phyloP scores from a whole-genome alignment of 1,140 invertebrate genomes.

The Drosophila seguyi region DNA sequence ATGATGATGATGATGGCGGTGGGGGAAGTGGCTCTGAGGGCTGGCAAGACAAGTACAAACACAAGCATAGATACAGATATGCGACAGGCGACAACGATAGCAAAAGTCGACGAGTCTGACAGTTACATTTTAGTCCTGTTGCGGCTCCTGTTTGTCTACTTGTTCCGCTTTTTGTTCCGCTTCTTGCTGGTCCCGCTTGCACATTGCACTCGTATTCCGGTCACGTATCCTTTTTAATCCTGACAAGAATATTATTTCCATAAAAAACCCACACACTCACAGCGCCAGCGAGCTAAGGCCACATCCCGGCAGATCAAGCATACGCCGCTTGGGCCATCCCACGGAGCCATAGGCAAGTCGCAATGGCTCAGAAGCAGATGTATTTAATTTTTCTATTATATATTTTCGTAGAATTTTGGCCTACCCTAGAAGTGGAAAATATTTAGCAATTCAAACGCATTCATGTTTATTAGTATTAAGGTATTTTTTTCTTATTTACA shows the following conservation, averaged over 20 bases:
- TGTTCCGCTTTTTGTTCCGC: slow-evolving; percentile 39
- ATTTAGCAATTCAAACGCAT: slow-evolving; percentile 10
- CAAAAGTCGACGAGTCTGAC: slow-evolving; percentile 63
- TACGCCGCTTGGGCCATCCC: slow-evolving; percentile 52
- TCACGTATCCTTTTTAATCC: slow-evolving; percentile 85
- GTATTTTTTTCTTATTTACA: background rate
- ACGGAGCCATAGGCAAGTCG: slow-evolving; percentile 50
- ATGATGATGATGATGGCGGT: slow-evolving; percentile 47
- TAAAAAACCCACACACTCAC: slow-evolving; percentile 60
- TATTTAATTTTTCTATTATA: slow-evolving; percentile 37
- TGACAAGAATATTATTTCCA: slow-evolving; percentile 85
- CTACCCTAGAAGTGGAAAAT: background rate
- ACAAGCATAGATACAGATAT: slow-evolving; percentile 41
- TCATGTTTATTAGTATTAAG: background rate
- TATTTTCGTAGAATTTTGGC: slow-evolving; percentile 1
- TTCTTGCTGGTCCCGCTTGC: slow-evolving; percentile 33
- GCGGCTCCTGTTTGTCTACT: slow-evolving; percentile 44
- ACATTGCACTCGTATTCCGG: slow-evolving; percentile 76
- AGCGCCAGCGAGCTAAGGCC: slow-evolving; percentile 8
- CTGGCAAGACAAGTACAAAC: slow-evolving; percentile 52
- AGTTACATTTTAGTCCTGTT: slow-evolving; percentile 61
- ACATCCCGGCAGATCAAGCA: slow-evolving; percentile 57
- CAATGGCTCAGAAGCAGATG: slow-evolving; percentile 29
- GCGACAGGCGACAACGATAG: slow-evolving; percentile 56
- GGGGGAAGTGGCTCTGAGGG: slow-evolving; percentile 22